Percentiles rank a stretch among this genome's conserved stretches.
phyloP scores from a whole-genome alignment of 2,797 vertebrate genomes.

The Rhincodon typus region DNA sequence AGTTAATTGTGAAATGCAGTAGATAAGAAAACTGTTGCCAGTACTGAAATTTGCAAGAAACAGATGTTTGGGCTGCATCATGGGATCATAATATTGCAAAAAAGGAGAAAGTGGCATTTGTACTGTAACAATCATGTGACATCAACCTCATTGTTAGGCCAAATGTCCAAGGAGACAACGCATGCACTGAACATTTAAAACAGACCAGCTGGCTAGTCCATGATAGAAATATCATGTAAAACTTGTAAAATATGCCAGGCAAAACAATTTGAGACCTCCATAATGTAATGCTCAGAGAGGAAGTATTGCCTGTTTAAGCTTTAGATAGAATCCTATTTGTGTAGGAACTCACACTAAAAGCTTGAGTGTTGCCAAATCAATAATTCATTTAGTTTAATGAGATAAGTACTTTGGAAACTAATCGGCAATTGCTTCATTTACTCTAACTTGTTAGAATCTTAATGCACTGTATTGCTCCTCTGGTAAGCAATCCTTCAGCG shows the following conservation, averaged over 20 bases:
- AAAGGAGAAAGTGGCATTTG: neutral
- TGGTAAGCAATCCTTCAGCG: constrained; percentile 32
- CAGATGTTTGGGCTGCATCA: neutral
- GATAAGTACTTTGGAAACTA: constrained; percentile 94
- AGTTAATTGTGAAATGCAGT: too few relatives aligned
- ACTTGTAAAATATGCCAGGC: neutral
- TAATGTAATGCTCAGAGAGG: constrained; percentile 45
- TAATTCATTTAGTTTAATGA: constrained; percentile 99
- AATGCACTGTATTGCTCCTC: constrained; percentile 54
- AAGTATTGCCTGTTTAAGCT: constrained; percentile 56
- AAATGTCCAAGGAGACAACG: neutral
- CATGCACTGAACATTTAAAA: neutral
- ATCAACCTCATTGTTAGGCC: neutral
- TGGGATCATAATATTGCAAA: neutral
- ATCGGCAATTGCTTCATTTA: constrained; percentile 87
- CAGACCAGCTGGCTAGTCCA: neutral
- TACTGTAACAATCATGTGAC: neutral
- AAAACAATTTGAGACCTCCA: neutral
- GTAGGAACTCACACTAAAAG: constrained; percentile 77
- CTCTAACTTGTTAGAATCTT: constrained; percentile 67
- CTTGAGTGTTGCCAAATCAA: constrained; percentile 90
- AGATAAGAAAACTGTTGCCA: too few relatives aligned
- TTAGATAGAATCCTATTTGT: constrained; percentile 67
- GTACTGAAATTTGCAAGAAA: neutral
- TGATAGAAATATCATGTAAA: neutral